A percentile compares a stretch with the other conserved stretches of the same genome.
Conservation (phyloP, 2,797 vertebrate species). For the Anisognathus igniventris region DNA sequence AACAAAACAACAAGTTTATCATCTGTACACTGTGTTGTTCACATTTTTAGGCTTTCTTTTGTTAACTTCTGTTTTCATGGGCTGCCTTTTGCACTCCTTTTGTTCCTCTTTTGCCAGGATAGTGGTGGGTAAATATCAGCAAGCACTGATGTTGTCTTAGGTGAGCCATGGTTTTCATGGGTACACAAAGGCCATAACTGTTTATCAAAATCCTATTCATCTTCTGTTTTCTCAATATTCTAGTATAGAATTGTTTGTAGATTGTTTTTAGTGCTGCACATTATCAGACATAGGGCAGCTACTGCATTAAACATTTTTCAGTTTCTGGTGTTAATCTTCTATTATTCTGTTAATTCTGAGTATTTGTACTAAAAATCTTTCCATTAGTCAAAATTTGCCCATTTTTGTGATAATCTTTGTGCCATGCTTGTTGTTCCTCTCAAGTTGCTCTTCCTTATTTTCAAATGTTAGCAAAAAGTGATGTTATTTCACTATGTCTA, state of each 20-base stretch:
- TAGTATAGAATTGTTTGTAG: not conserved
- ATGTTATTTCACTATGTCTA: not conserved
- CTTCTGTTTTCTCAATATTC: constrained; percentile 23
- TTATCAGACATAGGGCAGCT: not conserved
- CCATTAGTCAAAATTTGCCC: not conserved
- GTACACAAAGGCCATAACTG: not conserved
- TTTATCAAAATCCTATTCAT: constrained; percentile 30
- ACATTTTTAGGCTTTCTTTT: not conserved
- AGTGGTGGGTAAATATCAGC: not conserved
- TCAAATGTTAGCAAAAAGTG: not conserved
- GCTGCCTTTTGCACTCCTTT: not conserved
- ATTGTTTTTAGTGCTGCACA: constrained; percentile 40
- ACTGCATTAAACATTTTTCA: not conserved
- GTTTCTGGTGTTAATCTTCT: not conserved
- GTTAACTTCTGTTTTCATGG: not conserved
- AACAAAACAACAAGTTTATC: not conserved
- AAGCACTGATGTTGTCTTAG: not conserved
- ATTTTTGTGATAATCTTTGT: not conserved
- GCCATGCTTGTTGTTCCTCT: not conserved
- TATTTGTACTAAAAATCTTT: not conserved
- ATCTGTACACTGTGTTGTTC: not conserved
- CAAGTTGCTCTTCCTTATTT: not conserved
- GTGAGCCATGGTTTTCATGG: not conserved
- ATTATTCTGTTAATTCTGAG: not conserved
- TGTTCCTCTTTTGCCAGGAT: not conserved